A percentile compares a stretch with the other conserved stretches of the same genome.
These are phyloP conservation scores for Aramus guarauna DNA, from an alignment of 2,113 vertebrate species.

Conservation along the genomic window DNA sequence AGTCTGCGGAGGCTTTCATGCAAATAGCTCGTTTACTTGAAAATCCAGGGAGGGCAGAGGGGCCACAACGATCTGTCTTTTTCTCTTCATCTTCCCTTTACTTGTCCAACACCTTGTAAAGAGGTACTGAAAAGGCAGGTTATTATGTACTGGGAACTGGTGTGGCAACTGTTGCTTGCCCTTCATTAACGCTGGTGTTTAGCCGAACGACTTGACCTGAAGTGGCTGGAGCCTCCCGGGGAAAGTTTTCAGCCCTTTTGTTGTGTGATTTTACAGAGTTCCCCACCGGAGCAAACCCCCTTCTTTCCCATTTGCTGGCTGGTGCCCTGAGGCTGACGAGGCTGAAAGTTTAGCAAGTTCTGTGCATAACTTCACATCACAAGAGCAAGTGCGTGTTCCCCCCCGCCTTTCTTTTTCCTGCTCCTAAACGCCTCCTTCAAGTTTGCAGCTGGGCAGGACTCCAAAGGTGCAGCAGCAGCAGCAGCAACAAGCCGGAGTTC, in stretches of 20 bases:
- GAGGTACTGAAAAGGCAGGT: background rate
- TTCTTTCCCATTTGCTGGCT: slow-evolving; percentile 4
- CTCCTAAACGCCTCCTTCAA: slow-evolving; percentile 69
- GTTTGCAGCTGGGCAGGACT: slow-evolving; percentile 75
- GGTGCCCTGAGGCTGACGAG: slow-evolving; percentile 38
- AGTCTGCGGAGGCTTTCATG: background rate
- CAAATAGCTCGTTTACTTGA: background rate
- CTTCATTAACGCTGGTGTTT: background rate
- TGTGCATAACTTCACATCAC: slow-evolving; percentile 61
- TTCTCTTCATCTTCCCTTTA: background rate
- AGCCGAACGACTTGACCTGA: slow-evolving; percentile 19
- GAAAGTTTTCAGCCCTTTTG: slow-evolving; percentile 1
- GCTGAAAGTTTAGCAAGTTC: slow-evolving; percentile 58
- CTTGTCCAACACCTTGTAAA: background rate
- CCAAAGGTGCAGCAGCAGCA: slow-evolving; percentile 73
- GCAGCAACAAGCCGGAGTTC: slow-evolving; percentile 72
- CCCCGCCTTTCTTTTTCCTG: slow-evolving; percentile 36
- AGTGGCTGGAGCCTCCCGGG: slow-evolving; percentile 2
- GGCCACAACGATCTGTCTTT: background rate
- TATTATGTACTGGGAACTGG: slow-evolving; percentile 28
- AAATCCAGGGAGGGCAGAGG: background rate
- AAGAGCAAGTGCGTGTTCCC: slow-evolving; percentile 35
- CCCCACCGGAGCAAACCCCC: slow-evolving; percentile 22
- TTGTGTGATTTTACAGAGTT: background rate
- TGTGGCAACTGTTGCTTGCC: slow-evolving; percentile 9